Evolutionary conservation across 2,797 vertebrate species (phyloP), one percentile per base, ranked within the genome.

Genomic region (Muscicapa comitata): DNA sequence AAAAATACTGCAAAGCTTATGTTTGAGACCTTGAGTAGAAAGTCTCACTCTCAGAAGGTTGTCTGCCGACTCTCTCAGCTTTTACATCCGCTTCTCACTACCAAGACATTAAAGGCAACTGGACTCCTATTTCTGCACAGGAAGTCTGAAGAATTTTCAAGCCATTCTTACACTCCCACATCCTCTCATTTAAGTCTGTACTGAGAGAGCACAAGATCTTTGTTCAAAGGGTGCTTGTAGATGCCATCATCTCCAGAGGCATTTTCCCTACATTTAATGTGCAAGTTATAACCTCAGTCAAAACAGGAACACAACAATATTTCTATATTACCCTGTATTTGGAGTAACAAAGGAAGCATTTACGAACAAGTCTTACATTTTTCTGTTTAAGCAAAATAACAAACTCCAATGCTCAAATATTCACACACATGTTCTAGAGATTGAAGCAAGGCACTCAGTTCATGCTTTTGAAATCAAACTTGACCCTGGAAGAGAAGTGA

Each of bases 111-210:
- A 86, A 80, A 91, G 51, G 59, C 68, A 88, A 89, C n/a, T 37
- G 63, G 91, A 85, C 57, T 86, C 53, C 45, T 87, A 11, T 45
- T 92, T 82, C 66, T 87, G 53, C 58, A 90, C 72, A 86, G 90
- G 87, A 96, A 94, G 91, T 74, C 29, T 80, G 58, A 95, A 58
- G 38, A 77, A 88, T 87, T 89, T 89, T 61, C 62, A 80, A 94
- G 63, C 65, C 65, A 50, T 51, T 94, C 75, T 83, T 77, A 47
- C 23, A 51, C 61, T 95, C 91, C 76, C 82, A 94, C 90, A 94
- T 83, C 93, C 85, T 94, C 76, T 58, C 70, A 75, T 77, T 88
- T 72, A 94, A 24, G 42, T 43, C n/a, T 50, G 26, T 23, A 79
- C 18, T 62, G 16, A 77, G 10, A 85, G 5, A 76, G 67, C 65